Evolutionary conservation across 2,113 vertebrate genomes (phyloP).

Genomic region (Perca flavescens): DNA sequence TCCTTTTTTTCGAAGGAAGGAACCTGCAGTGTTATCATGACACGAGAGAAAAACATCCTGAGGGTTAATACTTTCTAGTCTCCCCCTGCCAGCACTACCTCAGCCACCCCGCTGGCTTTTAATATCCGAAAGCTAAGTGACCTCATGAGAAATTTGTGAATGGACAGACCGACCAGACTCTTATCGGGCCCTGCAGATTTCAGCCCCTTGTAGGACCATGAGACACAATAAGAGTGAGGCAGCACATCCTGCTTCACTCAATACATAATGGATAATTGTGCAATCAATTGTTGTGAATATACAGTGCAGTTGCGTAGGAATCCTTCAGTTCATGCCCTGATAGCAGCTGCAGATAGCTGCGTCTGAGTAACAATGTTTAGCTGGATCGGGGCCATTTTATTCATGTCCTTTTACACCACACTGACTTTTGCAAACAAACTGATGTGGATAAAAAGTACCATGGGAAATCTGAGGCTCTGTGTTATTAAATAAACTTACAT

Average conservation of each 20-base stretch:
- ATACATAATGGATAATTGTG: slow-evolving; percentile 67
- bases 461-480: slow-evolving; percentile 32
- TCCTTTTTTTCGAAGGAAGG: slow-evolving; percentile 64
- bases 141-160: slow-evolving; percentile 79
- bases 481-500: slow-evolving; percentile 12
- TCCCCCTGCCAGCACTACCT: background rate
- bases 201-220: slow-evolving; percentile 23
- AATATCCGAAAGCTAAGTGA: slow-evolving; percentile 73
- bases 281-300: slow-evolving; percentile 58
- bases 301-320: slow-evolving; percentile 42
- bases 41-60: slow-evolving; percentile 77
- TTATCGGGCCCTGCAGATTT: slow-evolving; percentile 71
- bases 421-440: slow-evolving; percentile 11
- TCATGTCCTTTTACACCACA: background rate
- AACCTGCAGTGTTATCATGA: slow-evolving; percentile 63
- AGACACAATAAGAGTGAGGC: slow-evolving; percentile 75
- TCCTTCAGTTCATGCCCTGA: slow-evolving; percentile 55
- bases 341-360: slow-evolving; percentile 71
- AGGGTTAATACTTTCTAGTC: slow-evolving; percentile 12
- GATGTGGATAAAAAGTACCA: slow-evolving; percentile 7
- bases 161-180: slow-evolving; percentile 54
- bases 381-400: slow-evolving; percentile 23
- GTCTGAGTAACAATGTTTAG: slow-evolving; percentile 17
- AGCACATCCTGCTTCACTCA: slow-evolving; percentile 74
- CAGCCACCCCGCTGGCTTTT: slow-evolving; percentile 49